Conservation (phyloP, 2,888 invertebrate species). For the Phortica okadai region DNA sequence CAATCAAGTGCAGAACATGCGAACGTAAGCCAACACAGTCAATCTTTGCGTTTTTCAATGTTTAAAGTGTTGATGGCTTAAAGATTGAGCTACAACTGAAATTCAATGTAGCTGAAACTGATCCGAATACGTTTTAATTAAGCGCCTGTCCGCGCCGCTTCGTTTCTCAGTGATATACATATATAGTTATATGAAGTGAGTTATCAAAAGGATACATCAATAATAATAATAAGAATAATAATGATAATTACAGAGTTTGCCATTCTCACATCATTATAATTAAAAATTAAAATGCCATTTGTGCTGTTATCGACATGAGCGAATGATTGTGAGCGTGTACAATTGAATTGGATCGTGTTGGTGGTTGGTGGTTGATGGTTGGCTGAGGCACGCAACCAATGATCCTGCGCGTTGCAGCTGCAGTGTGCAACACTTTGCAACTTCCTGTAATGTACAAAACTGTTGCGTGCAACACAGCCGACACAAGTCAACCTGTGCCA, state of each 20-base stretch:
- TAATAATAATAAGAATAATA: conserved; percentile 56
- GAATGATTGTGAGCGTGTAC: neutral
- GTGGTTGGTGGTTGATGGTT: too few species aligned
- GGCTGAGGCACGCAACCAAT: neutral
- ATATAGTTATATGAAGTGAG: conserved; percentile 21
- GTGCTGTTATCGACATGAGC: conserved; percentile 14
- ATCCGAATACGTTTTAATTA: conserved; percentile 67
- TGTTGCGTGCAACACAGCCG: conserved; percentile 3
- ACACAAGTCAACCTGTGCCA: neutral
- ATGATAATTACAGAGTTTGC: conserved; percentile 47
- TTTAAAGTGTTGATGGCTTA: neutral
- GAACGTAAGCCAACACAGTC: neutral
- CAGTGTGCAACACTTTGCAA: neutral
- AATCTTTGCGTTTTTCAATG: too few species aligned
- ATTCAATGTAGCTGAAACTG: conserved; percentile 42
- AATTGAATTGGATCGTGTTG: conserved; percentile 12
- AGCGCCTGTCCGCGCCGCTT: conserved; percentile 27
- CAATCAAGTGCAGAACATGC: conserved; percentile 38
- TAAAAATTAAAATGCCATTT: conserved; percentile 44
- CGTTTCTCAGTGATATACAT: conserved; percentile 14
- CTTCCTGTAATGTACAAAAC: neutral
- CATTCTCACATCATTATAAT: conserved; percentile 39
- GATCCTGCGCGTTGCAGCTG: neutral
- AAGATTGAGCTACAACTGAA: neutral
- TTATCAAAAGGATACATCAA: conserved; percentile 51